Percentiles rank a stretch among this genome's conserved stretches.
phyloP scores from a whole-genome alignment of 2,888 invertebrate genomes.

The Lobophora halterata region DNA sequence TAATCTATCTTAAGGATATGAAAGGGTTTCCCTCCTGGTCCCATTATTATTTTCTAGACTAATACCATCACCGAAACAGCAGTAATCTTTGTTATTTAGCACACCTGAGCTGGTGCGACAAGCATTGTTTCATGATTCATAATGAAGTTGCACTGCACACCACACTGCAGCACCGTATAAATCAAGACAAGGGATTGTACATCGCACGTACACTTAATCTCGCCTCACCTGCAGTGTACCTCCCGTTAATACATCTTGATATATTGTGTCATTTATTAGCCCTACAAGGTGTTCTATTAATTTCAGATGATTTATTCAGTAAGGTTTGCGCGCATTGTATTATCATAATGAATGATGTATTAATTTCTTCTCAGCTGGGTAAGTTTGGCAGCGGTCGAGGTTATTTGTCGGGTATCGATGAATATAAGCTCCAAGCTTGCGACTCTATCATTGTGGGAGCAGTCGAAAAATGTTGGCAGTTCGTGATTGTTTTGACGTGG shows the following conservation, averaged over 20 bases:
- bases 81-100: constrained; percentile 31
- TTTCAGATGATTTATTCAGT: constrained; percentile 38
- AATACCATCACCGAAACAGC: constrained; percentile 8
- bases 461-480: too few relatives aligned
- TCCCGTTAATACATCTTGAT: constrained; percentile 60
- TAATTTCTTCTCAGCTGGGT: constrained; percentile 14
- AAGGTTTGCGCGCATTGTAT: constrained; percentile 23
- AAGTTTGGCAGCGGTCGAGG: too few relatives aligned
- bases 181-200: constrained; percentile 48
- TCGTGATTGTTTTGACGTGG: too few relatives aligned
- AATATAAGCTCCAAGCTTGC: too few relatives aligned
- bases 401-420: too few relatives aligned
- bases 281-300: constrained; percentile 37
- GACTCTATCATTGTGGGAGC: too few relatives aligned
- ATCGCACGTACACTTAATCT: constrained; percentile 53
- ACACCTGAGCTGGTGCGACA: constrained; percentile 31
- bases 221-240: constrained; percentile 54
- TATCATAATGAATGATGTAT: constrained; percentile 22
- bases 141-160: constrained; percentile 34
- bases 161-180: constrained; percentile 45
- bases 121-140: constrained; percentile 40
- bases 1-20: too few relatives aligned
- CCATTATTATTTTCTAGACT: too few relatives aligned
- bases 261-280: constrained; percentile 64
- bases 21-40: too few relatives aligned